phyloP scores from a whole-genome alignment of 2,113 vertebrate species.

The Sphyrna mokarran region DNA sequence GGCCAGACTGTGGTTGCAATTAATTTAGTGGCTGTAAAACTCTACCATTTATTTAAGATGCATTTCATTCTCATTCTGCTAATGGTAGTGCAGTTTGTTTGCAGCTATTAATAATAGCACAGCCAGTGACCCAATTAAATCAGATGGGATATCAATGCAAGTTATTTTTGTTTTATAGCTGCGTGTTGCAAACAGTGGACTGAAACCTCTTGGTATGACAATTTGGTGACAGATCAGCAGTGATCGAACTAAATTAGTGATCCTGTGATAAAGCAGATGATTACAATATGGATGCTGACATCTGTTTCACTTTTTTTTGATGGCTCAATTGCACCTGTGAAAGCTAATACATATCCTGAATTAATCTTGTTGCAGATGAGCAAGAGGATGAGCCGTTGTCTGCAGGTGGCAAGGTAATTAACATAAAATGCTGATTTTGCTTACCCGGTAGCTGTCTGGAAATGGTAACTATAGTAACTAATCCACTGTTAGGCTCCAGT shows the following conservation, averaged over 20 bases:
- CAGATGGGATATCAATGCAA: background rate
- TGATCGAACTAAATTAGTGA: background rate
- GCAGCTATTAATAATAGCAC: background rate
- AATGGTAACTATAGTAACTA: background rate
- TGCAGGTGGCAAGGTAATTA: conserved; percentile 80
- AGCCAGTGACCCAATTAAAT: background rate
- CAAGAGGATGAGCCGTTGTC: conserved; percentile 85
- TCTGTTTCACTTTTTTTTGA: background rate
- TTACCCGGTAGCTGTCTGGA: background rate
- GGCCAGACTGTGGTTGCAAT: background rate
- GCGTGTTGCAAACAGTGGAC: background rate
- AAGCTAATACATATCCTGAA: background rate
- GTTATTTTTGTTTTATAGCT: background rate
- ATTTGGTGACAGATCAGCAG: background rate
- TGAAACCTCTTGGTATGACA: background rate
- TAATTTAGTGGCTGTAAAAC: background rate
- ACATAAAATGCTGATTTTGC: background rate
- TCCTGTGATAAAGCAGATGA: background rate
- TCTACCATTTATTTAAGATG: background rate
- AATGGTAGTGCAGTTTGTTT: background rate
- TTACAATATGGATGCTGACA: background rate
- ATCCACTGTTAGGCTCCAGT: background rate
- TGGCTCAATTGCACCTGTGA: background rate
- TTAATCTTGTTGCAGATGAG: conserved; percentile 69
- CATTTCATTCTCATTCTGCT: background rate